A percentile compares a stretch with the other conserved stretches of the same genome.
These are phyloP conservation scores for Heliconius hewitsoni DNA, from an alignment of 1,140 invertebrate species.

Conservation along the genomic window DNA sequence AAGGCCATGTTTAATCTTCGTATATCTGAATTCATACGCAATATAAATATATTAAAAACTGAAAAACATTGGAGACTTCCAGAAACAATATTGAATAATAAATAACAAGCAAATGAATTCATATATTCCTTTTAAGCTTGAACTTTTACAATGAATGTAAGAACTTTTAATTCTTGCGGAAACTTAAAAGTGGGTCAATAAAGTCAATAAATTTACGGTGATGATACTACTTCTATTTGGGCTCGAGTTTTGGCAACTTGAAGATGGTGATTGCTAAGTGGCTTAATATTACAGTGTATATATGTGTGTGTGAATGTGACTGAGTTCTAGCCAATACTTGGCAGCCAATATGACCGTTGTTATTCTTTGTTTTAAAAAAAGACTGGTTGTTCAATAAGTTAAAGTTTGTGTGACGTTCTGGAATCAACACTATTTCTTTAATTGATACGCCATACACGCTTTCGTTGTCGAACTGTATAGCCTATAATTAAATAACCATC, in stretches of 20 bases:
- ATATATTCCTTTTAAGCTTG: conserved; percentile 8
- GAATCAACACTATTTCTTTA: too few relatives aligned
- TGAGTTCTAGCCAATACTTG: background rate
- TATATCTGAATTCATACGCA: background rate
- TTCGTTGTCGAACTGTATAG: too few relatives aligned
- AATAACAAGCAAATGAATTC: background rate
- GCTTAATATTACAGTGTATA: background rate
- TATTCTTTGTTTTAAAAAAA: background rate
- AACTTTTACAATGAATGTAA: conserved; percentile 7
- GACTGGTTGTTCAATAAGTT: background rate
- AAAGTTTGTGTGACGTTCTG: too few relatives aligned
- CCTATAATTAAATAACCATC: too few relatives aligned
- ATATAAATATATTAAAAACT: background rate
- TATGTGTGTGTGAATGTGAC: too few relatives aligned
- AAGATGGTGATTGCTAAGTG: background rate
- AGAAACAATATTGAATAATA: background rate
- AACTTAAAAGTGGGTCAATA: background rate
- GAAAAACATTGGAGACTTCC: background rate
- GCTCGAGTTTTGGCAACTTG: background rate
- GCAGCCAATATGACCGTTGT: background rate
- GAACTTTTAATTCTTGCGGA: conserved; percentile 5
- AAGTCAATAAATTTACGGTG: background rate
- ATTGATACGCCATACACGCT: too few relatives aligned
- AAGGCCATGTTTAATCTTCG: background rate
- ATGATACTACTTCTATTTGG: background rate